Base-by-base conservation (phyloP, 30 jellyfish, hydroid and myxozoan species). In the Hydra vulgaris region DNA sequence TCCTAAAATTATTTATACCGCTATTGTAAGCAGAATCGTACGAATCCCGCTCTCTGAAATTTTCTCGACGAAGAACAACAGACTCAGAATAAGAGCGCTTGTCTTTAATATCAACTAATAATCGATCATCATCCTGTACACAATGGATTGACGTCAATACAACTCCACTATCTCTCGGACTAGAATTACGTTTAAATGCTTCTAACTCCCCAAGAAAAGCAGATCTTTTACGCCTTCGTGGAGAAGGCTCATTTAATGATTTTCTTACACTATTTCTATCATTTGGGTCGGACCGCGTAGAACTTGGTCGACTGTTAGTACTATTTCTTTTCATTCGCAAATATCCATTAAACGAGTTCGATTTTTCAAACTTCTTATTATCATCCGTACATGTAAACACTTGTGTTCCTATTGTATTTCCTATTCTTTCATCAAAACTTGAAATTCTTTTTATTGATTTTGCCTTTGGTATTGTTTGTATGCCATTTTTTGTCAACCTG, bases 1-100 rank as follows among this genome's bases (percentile, higher is more conserved):
- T 40, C 12, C 61, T 40, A 40, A 78, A 23, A 53, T 61, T 77
- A 21, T 53, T 40, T n/a, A 78, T 85, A n/a, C 97, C 95, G 71
- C 97, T 90, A 17, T 87, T 94, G 74, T 90, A 90, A 1, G 97
- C 97, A 8, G 95, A 85, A 55, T 85, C 97, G 27, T 95, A 52
- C n/a, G 86, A 75, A 40, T 81, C 89, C 1, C 95, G 88, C 1
- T 82, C 75, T 3, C 89, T 89, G 15, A 94, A 83, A 23, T 78
- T 86, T 80, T 88, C 70, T 67, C 87, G 22, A 22, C 84, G 78
- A 23, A 84, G 90, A 18, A 61, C 83, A 23, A 88, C 4, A 18
- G 87, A 19, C 77, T 82, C 52, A 82, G 82, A 66, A 70, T 85
- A 17, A 88, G 96, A 88, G 24, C 88, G 72, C 15, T 86, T 26